phyloP scores from a whole-genome alignment of 2,888 invertebrate genomes.

The Nebria salina region DNA sequence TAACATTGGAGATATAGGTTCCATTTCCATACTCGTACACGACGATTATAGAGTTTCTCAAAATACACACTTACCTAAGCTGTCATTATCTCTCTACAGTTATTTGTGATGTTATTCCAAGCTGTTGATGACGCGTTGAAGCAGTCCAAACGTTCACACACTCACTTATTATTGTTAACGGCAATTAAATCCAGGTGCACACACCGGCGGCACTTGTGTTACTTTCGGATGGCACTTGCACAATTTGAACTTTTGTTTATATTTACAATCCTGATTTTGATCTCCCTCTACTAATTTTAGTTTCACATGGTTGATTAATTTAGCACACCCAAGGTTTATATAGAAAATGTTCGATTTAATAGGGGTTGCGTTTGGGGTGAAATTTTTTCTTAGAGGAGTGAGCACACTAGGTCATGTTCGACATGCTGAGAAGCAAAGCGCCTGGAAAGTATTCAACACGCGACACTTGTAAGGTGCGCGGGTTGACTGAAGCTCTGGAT shows the following conservation, averaged over 20 bases:
- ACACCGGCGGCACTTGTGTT: background rate
- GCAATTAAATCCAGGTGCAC: background rate
- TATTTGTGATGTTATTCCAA: background rate
- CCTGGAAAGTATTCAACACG: constrained; percentile 19
- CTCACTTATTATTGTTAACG: background rate
- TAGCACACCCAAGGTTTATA: background rate
- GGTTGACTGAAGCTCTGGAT: constrained; percentile 39
- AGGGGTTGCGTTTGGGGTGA: background rate
- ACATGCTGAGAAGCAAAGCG: constrained; percentile 4
- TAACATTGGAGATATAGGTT: background rate
- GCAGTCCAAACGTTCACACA: background rate
- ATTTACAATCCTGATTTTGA: background rate
- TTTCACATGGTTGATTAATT: background rate
- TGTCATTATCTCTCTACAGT: background rate
- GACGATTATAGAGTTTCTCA: background rate
- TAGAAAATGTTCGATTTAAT: background rate
- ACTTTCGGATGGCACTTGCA: background rate
- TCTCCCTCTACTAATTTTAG: background rate
- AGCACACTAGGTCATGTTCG: constrained; percentile 12
- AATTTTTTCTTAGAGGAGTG: background rate
- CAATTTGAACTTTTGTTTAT: background rate
- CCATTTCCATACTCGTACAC: background rate
- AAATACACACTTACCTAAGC: background rate
- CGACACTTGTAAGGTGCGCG: constrained; percentile 41
- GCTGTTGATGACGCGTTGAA: background rate